Evolutionary conservation across 1,140 invertebrate genomes (phyloP), one percentile per base, ranked within the genome.

Genomic region (Drosophila fuyamai): DNA sequence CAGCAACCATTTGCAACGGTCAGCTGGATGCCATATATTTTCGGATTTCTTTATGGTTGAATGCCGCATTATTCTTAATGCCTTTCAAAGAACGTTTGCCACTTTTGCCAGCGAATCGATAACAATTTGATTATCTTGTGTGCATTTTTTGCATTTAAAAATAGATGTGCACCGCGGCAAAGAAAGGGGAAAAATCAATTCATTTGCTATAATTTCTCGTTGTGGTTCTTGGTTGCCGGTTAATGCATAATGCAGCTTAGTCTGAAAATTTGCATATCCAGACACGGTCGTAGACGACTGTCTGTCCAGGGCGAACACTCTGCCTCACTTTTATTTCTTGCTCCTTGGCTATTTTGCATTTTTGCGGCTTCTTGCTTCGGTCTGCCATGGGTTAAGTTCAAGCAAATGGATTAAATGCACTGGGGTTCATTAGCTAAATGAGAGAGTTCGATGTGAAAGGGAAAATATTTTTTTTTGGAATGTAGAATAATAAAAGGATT

Each of bases 191-290:
- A 81, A 71, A 81, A 76, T 79, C 77, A 70, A 70, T 81, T 71
- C 57, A 68, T 58, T 79, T 53, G 40, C 66, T 79, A 76, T 76
- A 80, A 58, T 58, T 76, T 67, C 48, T 32, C 48, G 36, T 29
- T 60, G 27, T 53, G 14, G 16, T 41, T 41, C 27, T 56, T 41
- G 41, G 8, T 27, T 29, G 35, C 35, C 38, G 36, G 47, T 57
- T 32, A 43, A 63, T 66, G 71, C 61, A 88, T 82, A 86, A 86
- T 47, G 56, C 68, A 79, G 79, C 76, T 89, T 68, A 71, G 61
- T 40, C 53, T 35, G n/a, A 67, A 59, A 67, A 86, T 84, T 84
- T 81, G 61, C 79, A 76, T 76, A 76, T 76, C 73, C 73, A 76
- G 73, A 76, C 73, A 47, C 38, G 44, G 58, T n/a, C 40, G 36